Evolutionary conservation across 2,113 vertebrate genomes (phyloP), one percentile per base, ranked within the genome.

Genomic region (Ornithorhynchus anatinus): DNA sequence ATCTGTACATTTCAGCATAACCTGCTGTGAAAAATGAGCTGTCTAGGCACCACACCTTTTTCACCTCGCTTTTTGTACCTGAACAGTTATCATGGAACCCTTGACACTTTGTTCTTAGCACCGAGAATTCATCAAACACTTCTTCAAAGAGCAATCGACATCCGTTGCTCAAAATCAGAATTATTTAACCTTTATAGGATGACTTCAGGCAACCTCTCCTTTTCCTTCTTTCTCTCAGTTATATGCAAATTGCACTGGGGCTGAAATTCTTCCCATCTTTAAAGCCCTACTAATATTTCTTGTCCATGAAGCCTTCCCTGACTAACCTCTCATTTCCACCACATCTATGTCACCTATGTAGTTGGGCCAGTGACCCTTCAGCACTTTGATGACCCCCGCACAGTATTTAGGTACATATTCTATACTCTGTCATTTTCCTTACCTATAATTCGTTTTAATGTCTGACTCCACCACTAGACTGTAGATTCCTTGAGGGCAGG

Each of bases 131-230:
- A 61, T 68, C 65, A 75, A 66, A 52, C 19, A 43, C 37, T 36
- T 48, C n/a, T 71, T 57, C 36, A 77, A 74, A 59, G 48, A 74
- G 27, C 33, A 65, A 67, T 63, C 10, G 4, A 37, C 69, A 50
- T 36, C 72, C 57, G 44, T 66, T 72, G 38, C 59, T 65, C 16
- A 71, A 65, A 79, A 77, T 71, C 19, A 65, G 77, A 79, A 74
- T 65, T 69, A 57, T 59, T 81, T 83, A 77, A 87, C 58, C 45
- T 87, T 75, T 72, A 36, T 14, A 4, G 35, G 45, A 66, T 69
- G 61, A 69, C 59, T 56, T 19, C 27, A 62, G 33, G 48, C 4
- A 12, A 9, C 16, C 15, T 62, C 73, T 29, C 27, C 57, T n/a
- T 19, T 59, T 23, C 13, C 15, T 47, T 43, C 71, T 68, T 62